Base-by-base conservation (phyloP, 2,113 vertebrate genomes). In the Anoura caudifer region DNA sequence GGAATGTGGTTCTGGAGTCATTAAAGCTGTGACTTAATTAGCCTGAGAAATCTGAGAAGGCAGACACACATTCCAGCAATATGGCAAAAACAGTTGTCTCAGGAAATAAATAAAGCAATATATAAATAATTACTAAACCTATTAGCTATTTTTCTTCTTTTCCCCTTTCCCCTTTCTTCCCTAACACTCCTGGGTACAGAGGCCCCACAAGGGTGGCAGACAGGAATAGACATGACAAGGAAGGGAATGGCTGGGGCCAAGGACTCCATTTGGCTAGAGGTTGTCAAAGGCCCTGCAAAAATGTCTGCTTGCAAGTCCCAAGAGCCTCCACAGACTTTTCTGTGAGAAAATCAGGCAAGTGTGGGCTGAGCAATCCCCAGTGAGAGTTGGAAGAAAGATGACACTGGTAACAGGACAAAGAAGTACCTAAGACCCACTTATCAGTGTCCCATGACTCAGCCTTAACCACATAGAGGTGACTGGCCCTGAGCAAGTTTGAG, bases 21-120 rank as follows among this genome's bases (percentile, higher is more conserved):
- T 90, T 91, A 94, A 94, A 91, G 69, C 33, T 61, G 43, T 90
- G 72, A 69, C 67, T 81, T 96, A 83, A 89, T 54, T 85, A n/a
- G 13, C 19, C 52, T 95, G 50, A 43, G 45, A 95, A 86, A 94
- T 70, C 36, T 87, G 67, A 90, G 59, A 72, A 3, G 3, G 69
- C 33, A 97, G 90, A 72, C 63, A 90, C 75, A 77, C 17, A 13
- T 92, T 90, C 54, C 16, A 76, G 50, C 77, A 95, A 93, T 82
- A 96, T 82, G 76, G 77, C 65, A 94, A 97, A 92, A 89, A 82
- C 4, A 47, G 47, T 95, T 95, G 31, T 95, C 63, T 96, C 72
- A 33, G 80, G 67, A 95, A 97, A 94, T 93, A 92, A 96, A 95
- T 87, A 93, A 95, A 86, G 24, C 5, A 77, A 85, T 65, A 73